Conservation (phyloP, 1,140 invertebrate species). For the Brachystomella parvula region DNA sequence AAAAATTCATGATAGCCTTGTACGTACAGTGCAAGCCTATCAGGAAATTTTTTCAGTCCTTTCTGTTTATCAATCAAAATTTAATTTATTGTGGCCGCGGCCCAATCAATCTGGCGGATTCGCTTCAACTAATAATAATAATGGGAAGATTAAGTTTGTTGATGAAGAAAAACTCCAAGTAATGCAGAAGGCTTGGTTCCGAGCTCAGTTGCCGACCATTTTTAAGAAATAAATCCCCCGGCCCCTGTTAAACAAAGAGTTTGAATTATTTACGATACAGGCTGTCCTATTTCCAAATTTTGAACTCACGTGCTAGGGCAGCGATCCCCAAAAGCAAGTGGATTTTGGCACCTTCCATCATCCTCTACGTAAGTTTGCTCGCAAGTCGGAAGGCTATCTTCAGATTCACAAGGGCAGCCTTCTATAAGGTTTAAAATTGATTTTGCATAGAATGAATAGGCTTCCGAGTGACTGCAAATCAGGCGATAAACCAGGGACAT, state of each 20-base stretch:
- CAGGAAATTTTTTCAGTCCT: too few relatives aligned
- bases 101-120: too few relatives aligned
- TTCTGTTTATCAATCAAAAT: too few relatives aligned
- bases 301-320: neutral
- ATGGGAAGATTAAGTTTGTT: too few relatives aligned
- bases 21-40: too few relatives aligned
- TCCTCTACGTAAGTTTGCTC: neutral
- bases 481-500: neutral
- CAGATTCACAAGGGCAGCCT: neutral
- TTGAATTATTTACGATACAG: too few relatives aligned
- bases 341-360: neutral
- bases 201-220: neutral
- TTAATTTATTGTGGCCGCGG: too few relatives aligned
- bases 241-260: neutral
- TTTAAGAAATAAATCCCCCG: neutral
- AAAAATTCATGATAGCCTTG: too few relatives aligned
- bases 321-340: neutral
- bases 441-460: constrained; percentile 1
- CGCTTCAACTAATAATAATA: too few relatives aligned
- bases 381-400: neutral
- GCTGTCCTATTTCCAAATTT: too few relatives aligned
- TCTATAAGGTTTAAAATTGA: neutral
- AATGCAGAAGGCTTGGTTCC: too few relatives aligned
- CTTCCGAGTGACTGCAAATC: constrained; percentile 8
- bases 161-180: too few relatives aligned